These are phyloP conservation scores for Pteropus rufus DNA, from an alignment of 2,797 vertebrate species.

Conservation along the genomic window DNA sequence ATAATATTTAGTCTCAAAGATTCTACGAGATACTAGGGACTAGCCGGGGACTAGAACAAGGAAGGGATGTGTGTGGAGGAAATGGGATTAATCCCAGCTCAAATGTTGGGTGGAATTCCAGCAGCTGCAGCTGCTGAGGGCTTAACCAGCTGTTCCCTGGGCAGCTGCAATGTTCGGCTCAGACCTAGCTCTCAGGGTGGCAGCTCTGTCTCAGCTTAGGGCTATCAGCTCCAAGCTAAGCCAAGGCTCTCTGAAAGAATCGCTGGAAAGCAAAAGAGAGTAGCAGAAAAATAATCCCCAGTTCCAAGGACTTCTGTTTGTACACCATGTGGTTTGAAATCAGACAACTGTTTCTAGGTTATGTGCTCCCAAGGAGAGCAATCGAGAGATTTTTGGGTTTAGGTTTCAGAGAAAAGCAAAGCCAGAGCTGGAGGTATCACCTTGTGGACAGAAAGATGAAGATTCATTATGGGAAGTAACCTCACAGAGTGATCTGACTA, in stretches of 20 bases:
- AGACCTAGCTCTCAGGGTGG: not conserved
- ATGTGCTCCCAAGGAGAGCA: not conserved
- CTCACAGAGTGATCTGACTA: too few relatives aligned
- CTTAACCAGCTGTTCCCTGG: slow-evolving; percentile 69
- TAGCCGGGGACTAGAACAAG: slow-evolving; percentile 4
- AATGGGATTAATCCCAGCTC: slow-evolving; percentile 47
- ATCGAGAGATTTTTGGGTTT: slow-evolving; percentile 12
- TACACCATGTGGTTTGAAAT: not conserved
- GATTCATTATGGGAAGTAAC: too few relatives aligned
- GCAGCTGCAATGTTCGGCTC: slow-evolving; percentile 52
- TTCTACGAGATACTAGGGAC: slow-evolving; percentile 1
- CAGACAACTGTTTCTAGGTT: not conserved
- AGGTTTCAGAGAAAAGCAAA: slow-evolving; percentile 24
- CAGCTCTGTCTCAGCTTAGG: not conserved
- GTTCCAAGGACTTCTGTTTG: not conserved
- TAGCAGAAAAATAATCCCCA: not conserved
- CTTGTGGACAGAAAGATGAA: too few relatives aligned
- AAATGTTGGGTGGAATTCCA: slow-evolving; percentile 53
- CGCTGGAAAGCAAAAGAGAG: not conserved
- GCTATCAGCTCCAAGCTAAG: not conserved
- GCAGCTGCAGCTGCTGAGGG: slow-evolving; percentile 65
- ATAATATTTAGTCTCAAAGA: slow-evolving; percentile 5
- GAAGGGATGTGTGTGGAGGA: slow-evolving; percentile 16
- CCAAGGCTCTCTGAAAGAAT: not conserved
- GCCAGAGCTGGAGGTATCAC: not conserved